A percentile compares a stretch with the other conserved stretches of the same genome.
Evolutionary conservation across 2,113 vertebrate genomes (phyloP).

Genomic region (Capreolus pygargus): DNA sequence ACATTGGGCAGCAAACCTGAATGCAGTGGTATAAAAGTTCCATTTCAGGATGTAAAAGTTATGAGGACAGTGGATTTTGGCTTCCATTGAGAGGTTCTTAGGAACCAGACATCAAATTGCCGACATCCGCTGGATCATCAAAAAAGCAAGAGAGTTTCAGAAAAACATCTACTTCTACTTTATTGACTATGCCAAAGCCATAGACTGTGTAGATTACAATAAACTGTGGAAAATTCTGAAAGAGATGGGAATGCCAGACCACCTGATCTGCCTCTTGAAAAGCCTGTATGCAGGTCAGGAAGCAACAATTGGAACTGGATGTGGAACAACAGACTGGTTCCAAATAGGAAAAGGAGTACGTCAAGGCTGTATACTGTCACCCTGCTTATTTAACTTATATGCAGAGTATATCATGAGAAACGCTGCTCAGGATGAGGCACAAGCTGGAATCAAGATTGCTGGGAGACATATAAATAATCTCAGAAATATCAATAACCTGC

Average conservation of each 20-base stretch:
- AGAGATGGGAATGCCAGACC: neutral
- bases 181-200: neutral
- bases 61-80: neutral
- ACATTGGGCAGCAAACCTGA: neutral
- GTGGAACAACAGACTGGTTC: neutral
- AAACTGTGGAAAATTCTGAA: neutral
- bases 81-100: neutral
- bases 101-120: neutral
- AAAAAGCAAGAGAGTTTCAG: neutral
- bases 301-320: neutral
- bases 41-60: neutral
- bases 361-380: neutral
- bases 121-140: accelerated
- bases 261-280: neutral
- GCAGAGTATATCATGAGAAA: neutral
- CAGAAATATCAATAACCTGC: neutral
- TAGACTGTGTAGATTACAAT: neutral
- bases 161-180: neutral
- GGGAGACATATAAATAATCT: neutral
- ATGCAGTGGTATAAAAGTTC: neutral
- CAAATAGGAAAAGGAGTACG: neutral
- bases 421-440: neutral
- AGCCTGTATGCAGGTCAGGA: neutral
- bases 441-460: neutral
- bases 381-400: neutral